phyloP scores from a whole-genome alignment of 2,888 invertebrate species.

The Trachelus tabidus region DNA sequence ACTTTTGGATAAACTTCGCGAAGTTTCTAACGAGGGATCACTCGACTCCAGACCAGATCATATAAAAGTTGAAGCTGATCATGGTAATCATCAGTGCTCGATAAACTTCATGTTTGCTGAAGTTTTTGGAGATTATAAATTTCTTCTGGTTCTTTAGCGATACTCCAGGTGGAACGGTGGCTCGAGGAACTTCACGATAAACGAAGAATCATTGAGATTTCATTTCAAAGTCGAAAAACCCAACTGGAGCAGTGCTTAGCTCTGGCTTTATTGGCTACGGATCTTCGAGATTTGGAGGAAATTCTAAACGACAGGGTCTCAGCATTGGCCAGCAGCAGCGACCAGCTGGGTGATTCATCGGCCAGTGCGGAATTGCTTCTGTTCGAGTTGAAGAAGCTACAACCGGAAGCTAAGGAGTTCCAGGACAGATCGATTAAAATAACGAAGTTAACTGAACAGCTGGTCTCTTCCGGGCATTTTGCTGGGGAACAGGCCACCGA shows the following conservation, averaged over 20 bases:
- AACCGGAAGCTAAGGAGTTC: conserved; percentile 77
- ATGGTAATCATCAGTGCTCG: conserved; percentile 37
- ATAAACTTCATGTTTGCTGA: not conserved
- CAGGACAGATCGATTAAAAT: conserved; percentile 82
- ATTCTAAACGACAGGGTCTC: conserved; percentile 70
- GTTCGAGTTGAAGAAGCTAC: conserved; percentile 76
- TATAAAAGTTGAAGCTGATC: conserved; percentile 69
- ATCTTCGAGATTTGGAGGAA: conserved; percentile 75
- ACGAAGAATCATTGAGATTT: conserved; percentile 76
- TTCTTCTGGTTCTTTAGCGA: conserved; percentile 65
- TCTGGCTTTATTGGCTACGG: conserved; percentile 78
- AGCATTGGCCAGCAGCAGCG: conserved; percentile 69
- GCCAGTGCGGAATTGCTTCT: conserved; percentile 75
- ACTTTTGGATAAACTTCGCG: conserved; percentile 78
- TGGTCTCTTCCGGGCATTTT: conserved; percentile 77
- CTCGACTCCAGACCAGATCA: conserved; percentile 79
- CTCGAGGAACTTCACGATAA: conserved; percentile 81
- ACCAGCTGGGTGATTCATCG: conserved; percentile 79
- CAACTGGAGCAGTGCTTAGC: conserved; percentile 84
- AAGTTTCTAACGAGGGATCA: conserved; percentile 76
- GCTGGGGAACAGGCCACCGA: conserved; percentile 77
- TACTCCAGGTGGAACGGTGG: conserved; percentile 80
- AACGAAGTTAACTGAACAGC: conserved; percentile 81
- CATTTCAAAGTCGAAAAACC: conserved; percentile 76
- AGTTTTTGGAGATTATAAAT: not conserved